Evolutionary conservation across 1,140 invertebrate species (phyloP), one percentile per base, ranked within the genome.

Genomic region (Leptestheria dahalacensis): DNA sequence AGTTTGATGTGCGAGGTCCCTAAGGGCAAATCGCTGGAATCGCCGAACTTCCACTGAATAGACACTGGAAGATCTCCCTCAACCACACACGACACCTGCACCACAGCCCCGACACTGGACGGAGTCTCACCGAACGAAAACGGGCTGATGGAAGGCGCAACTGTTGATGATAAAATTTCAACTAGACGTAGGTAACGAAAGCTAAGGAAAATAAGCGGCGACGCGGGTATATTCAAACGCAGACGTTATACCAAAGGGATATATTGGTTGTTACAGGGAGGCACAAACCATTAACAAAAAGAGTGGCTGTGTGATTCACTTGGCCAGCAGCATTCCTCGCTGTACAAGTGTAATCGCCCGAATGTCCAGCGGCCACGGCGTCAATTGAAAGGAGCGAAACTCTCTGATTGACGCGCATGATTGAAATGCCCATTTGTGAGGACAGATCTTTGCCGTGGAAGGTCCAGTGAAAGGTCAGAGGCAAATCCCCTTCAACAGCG

Each of bases 261-360:
- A n/a, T 1, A 54, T 15, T 24, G 10, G 10, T 26, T 1, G 3
- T 55, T 21, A 1, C 25, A 18, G 15, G 9, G 21, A n/a, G n/a
- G n/a, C n/a, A 55, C 53, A 26, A 68, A 72, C 71, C 70, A 64
- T 72, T 67, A 18, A 73, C 69, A 57, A 64, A 50, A 18, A 73
- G 73, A 64, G 73, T 67, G 25, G 82, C 77, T 48, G 79, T 78
- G 69, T 78, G 78, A 64, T 74, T 77, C 57, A 76, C 74, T 57
- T 70, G 73, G 60, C 81, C 82, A 26, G 82, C 83, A 52, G 73
- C 70, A 72, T 88, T 88, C 63, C 74, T 77, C 25, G 81, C 85
- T 26, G 78, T 70, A 70, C 86, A 88, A 15, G 84, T 82, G 69
- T 87, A 88, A 66, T 84, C 82, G 10, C 85, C 86, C 59, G 79